These are phyloP conservation scores for Bemisia tabaci DNA, from an alignment of 1,140 invertebrate species.

Conservation along the genomic window DNA sequence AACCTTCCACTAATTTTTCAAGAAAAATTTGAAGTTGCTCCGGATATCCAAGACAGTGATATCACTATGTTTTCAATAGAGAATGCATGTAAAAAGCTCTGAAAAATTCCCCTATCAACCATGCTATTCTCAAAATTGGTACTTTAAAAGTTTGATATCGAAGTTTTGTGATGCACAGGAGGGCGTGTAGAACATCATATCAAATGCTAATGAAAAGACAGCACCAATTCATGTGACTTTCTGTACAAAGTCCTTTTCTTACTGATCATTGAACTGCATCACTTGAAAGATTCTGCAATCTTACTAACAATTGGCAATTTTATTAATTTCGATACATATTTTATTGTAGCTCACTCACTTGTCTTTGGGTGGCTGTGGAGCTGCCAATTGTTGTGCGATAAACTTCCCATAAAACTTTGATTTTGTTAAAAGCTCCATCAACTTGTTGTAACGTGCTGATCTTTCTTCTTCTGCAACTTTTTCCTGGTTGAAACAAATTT, in stretches of 20 bases:
- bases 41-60: too few species aligned
- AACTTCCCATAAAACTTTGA: slow-evolving; percentile 2
- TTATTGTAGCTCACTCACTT: neutral
- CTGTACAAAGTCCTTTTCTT: neutral
- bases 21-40: too few species aligned
- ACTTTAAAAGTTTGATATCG: too few species aligned
- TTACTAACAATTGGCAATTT: neutral
- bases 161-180: too few species aligned
- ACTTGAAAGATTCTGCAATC: neutral
- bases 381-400: slow-evolving; percentile 6
- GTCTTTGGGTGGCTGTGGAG: neutral
- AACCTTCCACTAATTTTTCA: too few species aligned
- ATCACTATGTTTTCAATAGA: too few species aligned
- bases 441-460: neutral
- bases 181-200: too few species aligned
- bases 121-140: too few species aligned
- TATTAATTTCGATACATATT: neutral
- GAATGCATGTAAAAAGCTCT: too few species aligned
- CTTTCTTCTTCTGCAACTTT: slow-evolving; percentile 1
- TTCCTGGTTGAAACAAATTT: too few species aligned
- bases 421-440: slow-evolving; percentile 3
- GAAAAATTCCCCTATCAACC: too few species aligned
- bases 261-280: neutral
- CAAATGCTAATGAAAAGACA: too few species aligned
- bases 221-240: neutral